Evolutionary conservation across 2,888 invertebrate species (phyloP).

Genomic region (Germaria angustata): DNA sequence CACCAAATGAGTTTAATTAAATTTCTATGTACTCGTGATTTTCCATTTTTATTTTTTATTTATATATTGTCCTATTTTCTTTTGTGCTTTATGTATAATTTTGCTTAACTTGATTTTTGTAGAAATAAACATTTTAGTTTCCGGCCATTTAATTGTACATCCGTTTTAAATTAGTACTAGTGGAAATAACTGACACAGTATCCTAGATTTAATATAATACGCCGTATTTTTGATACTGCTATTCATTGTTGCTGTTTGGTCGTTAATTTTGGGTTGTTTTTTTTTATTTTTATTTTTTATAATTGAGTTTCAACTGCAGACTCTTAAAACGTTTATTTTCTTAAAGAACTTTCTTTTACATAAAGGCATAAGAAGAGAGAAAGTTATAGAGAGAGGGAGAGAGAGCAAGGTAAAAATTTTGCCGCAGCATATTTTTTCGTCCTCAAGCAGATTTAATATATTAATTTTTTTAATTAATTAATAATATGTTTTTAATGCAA

Average conservation of each 20-base stretch:
- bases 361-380: background rate
- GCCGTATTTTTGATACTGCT: slow-evolving; percentile 53
- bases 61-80: background rate
- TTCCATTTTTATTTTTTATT: too few relatives aligned
- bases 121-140: slow-evolving; percentile 71
- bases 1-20: too few relatives aligned
- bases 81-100: too few relatives aligned
- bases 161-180: slow-evolving; percentile 53
- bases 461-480: too few relatives aligned
- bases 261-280: slow-evolving; percentile 57
- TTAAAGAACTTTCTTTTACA: background rate
- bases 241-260: slow-evolving; percentile 8
- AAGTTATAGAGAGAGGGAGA: background rate
- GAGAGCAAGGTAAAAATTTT: background rate
- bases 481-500: background rate
- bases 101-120: too few relatives aligned
- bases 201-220: slow-evolving; percentile 72
- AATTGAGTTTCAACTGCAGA: slow-evolving; percentile 2
- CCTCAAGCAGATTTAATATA: background rate
- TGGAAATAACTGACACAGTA: slow-evolving; percentile 74
- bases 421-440: background rate
- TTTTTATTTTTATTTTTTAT: slow-evolving; percentile 1
- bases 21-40: too few relatives aligned
- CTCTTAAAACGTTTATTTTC: background rate
- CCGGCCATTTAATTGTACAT: slow-evolving; percentile 77